These are phyloP conservation scores for Diploscapter pachys DNA, from an alignment of 1,140 invertebrate genomes.

Conservation along the genomic window DNA sequence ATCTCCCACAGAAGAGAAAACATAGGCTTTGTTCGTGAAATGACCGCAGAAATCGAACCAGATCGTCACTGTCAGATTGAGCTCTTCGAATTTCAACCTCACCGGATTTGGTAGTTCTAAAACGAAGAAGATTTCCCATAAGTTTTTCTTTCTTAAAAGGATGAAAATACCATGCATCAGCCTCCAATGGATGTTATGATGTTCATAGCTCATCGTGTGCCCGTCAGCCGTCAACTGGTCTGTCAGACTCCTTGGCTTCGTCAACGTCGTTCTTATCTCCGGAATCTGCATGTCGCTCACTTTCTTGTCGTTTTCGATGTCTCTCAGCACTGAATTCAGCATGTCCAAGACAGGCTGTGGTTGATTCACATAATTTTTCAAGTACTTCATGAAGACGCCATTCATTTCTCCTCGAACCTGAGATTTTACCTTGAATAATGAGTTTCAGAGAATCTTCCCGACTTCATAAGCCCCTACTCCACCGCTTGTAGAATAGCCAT, in stretches of 20 bases:
- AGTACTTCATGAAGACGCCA: slow-evolving; percentile 59
- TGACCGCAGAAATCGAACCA: slow-evolving; percentile 59
- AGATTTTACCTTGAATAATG: not conserved
- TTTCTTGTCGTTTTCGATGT: slow-evolving; percentile 53
- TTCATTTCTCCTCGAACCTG: slow-evolving; percentile 49
- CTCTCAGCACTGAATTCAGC: slow-evolving; percentile 49
- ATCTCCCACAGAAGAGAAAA: slow-evolving; percentile 52
- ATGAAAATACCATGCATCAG: slow-evolving; percentile 51
- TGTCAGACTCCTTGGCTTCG: slow-evolving; percentile 41
- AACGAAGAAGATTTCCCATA: slow-evolving; percentile 18
- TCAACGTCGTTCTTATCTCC: slow-evolving; percentile 53
- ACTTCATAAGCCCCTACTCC: slow-evolving; percentile 59
- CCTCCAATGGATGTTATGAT: slow-evolving; percentile 56
- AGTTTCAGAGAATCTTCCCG: not conserved
- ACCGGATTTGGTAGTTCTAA: slow-evolving; percentile 55
- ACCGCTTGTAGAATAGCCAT: slow-evolving; percentile 52
- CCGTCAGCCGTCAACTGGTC: slow-evolving; percentile 42
- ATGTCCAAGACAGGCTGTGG: slow-evolving; percentile 48
- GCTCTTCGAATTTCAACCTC: slow-evolving; percentile 43
- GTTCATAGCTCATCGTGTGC: slow-evolving; percentile 53
- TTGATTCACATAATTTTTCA: slow-evolving; percentile 51
- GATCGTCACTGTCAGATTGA: slow-evolving; percentile 47
- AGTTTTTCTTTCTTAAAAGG: slow-evolving; percentile 11
- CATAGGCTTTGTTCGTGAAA: slow-evolving; percentile 57
- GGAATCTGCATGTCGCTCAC: slow-evolving; percentile 57